Evolutionary conservation across 2,888 invertebrate species (phyloP), one percentile per base, ranked within the genome.

Genomic region (Volucella inanis): DNA sequence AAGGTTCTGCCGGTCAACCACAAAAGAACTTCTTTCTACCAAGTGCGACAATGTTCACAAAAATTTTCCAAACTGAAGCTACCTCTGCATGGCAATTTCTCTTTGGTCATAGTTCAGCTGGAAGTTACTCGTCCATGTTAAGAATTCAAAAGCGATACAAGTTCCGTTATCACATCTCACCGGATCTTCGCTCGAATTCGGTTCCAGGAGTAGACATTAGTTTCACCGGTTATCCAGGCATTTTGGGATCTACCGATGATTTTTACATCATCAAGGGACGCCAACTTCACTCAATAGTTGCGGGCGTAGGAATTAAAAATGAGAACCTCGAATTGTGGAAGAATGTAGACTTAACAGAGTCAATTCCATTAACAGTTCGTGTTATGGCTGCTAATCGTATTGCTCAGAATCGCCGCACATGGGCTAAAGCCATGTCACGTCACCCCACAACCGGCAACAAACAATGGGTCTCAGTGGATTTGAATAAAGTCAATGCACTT

Each of bases 401-500:
- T 65, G 95, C 97, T 0, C 93, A 93, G 8, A 94, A 94, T 88
- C 96, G 96, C 1, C 93, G 94, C 74, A 93, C 94, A 4, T 98
- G 98, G 98, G 94, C 95, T 0, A 93, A 94, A 52, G 92, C 94
- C 1, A 94, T 98, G 89, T 93, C 94, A 0, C 92, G 93, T 8
- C 95, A 97, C 92, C 96, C 96, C 43, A 96, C 95, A 14, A 97
- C 97, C 54, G 96, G 96, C 79, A 96, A 96, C 90, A 97, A 97
- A 89, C 97, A 98, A 90, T 98, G 98, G 98, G 94, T 97, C 88
- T 93, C 96, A 6, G 93, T 97, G 0, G 96, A 97, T 90, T 95
- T 95, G 89, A 94, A 94, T 64, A 93, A 93, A 78, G 87, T 92
- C 39, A 90, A 89, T 1, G 72, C 68, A 47, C 76, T 76, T 45